phyloP scores from a whole-genome alignment of 2,113 vertebrate genomes.

The Pachycephala philippinensis region DNA sequence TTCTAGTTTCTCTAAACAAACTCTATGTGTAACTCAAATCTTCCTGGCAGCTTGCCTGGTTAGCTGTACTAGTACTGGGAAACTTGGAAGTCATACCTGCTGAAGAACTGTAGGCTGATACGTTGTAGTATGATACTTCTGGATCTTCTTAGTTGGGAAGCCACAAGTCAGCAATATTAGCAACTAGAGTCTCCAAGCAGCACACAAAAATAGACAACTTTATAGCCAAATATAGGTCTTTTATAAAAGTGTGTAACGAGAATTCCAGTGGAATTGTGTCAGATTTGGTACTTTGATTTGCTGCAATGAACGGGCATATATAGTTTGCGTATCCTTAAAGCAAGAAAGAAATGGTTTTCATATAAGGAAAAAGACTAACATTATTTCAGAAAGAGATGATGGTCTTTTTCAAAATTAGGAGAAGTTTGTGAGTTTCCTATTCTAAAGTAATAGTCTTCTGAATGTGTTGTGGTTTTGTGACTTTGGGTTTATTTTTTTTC shows the following conservation, averaged over 20 bases:
- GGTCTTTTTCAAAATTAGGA: not conserved
- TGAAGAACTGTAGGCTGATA: not conserved
- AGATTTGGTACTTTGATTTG: not conserved
- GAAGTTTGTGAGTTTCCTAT: not conserved
- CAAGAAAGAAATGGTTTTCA: not conserved
- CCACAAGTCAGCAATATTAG: not conserved
- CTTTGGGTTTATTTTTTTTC: not conserved
- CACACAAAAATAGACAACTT: not conserved
- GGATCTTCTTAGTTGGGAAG: not conserved
- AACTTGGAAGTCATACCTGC: not conserved
- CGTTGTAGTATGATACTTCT: not conserved
- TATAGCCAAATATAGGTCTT: not conserved
- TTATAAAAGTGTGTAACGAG: not conserved
- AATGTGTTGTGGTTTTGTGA: not conserved
- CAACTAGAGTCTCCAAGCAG: not conserved
- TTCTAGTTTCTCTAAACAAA: not conserved
- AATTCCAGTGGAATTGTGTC: not conserved
- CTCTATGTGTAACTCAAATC: not conserved
- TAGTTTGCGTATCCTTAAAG: not conserved
- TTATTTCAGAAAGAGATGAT: not conserved
- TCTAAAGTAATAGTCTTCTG: not conserved
- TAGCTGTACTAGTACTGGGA: not conserved
- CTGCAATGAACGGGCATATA: not conserved
- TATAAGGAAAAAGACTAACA: not conserved
- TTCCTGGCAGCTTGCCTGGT: not conserved